Evolutionary conservation across 2,888 invertebrate genomes (phyloP), one percentile per base, ranked within the genome.

Genomic region (Deroplatys truncata): DNA sequence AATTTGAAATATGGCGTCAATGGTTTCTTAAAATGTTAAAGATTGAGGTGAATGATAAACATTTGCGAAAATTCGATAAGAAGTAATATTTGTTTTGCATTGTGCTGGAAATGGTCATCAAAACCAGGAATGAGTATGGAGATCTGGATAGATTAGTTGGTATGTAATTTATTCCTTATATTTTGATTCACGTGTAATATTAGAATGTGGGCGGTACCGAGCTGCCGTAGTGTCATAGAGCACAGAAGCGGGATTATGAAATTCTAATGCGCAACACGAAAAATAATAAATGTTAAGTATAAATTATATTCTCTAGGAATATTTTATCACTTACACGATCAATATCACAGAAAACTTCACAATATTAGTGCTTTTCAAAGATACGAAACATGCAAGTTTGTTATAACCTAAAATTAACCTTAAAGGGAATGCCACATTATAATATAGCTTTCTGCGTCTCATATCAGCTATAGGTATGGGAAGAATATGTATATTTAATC

Each of bases 111-210:
- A 90, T 90, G 90, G 88, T 90, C 83, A 90, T 88, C 88, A 89
- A 89, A 72, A 89, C 88, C 28, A 87, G 89, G 89, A 72, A 87
- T 56, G 89, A 90, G 87, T 89, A 90, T 85, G 90, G 89, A 89
- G 90, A 90, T 89, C 86, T 89, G 89, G 89, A 90, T 88, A 88
- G 88, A 82, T 85, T 90, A 83, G 89, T 89, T 84, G 90, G 90
- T 90, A 88, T 15, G 87, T 49, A 86, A n/a, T 28, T 35, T 84
- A 86, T 84, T 89, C 29, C 82, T 43, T n/a, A 29, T 56, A 25
- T 84, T 72, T 49, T 3, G 31, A 15, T 10, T 25, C 49, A 49
- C 43, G 16, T 49, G n/a, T 43, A n/a, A 20, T 49, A 13, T 56
- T 86, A 49, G 8, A 56, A 10, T 86, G 72, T 28, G 86, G 86